Percentiles rank a stretch among this genome's conserved stretches.
phyloP scores from a whole-genome alignment of 2,797 vertebrate genomes.

The Poeciliopsis paucimaculata region DNA sequence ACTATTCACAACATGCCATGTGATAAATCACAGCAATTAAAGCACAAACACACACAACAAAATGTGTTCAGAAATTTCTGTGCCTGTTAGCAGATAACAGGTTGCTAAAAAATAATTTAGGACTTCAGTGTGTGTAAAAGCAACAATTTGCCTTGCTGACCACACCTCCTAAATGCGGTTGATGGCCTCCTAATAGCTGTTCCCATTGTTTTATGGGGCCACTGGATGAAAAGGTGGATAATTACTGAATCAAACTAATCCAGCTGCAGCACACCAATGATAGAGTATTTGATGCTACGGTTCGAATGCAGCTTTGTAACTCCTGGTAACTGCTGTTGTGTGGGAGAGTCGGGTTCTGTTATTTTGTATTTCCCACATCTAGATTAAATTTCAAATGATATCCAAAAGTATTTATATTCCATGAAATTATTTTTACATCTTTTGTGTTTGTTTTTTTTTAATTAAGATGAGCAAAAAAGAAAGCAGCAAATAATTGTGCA shows the following conservation, averaged over 20 bases:
- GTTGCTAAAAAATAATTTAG: slow-evolving; percentile 6
- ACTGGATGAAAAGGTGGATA: slow-evolving; percentile 14
- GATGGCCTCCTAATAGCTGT: background rate
- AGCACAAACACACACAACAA: background rate
- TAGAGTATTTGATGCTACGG: slow-evolving; percentile 6
- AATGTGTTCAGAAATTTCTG: background rate
- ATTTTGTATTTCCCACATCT: slow-evolving; percentile 8
- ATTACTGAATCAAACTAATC: slow-evolving; percentile 1
- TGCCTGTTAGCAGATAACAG: background rate
- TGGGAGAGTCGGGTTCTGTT: slow-evolving; percentile 10
- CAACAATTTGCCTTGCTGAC: background rate
- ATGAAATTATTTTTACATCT: background rate
- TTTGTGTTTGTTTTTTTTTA: background rate
- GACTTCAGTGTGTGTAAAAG: background rate
- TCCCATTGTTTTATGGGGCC: slow-evolving; percentile 11
- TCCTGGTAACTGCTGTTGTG: slow-evolving; percentile 16
- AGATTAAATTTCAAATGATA: slow-evolving; percentile 22
- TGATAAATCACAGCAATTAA: slow-evolving; percentile 1
- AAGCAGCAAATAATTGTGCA: background rate
- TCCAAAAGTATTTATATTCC: slow-evolving; percentile 12
- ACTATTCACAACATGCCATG: background rate
- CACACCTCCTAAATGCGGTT: background rate
- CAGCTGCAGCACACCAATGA: slow-evolving; percentile 10
- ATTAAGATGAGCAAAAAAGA: background rate
- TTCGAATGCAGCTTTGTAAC: slow-evolving; percentile 15